phyloP scores from a whole-genome alignment of 2,888 invertebrate genomes.

The Drosophila parthenogenetica region DNA sequence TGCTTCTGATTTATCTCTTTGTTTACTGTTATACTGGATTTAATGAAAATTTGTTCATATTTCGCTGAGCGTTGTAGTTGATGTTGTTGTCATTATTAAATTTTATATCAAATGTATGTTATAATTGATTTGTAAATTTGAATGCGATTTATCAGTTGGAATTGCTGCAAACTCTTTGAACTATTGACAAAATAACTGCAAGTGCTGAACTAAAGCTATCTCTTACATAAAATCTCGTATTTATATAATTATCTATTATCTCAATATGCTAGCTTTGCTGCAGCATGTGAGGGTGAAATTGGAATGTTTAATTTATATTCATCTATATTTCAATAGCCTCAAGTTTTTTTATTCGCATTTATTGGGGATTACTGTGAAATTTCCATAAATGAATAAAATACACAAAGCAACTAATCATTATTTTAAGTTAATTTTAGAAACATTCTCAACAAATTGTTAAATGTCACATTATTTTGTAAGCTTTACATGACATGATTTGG shows the following conservation, averaged over 20 bases:
- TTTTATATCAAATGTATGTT: slow-evolving; percentile 27
- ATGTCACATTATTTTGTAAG: slow-evolving; percentile 5
- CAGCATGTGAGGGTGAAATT: neutral
- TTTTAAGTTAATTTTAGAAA: slow-evolving; percentile 3
- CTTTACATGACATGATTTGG: slow-evolving; percentile 8
- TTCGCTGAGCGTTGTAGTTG: slow-evolving; percentile 4
- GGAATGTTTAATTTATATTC: neutral
- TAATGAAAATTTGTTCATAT: slow-evolving; percentile 40
- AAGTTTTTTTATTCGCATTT: slow-evolving; percentile 1
- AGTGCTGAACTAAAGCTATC: neutral
- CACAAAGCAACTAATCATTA: neutral
- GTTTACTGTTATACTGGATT: slow-evolving; percentile 32
- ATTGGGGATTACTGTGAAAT: neutral
- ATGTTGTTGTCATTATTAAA: slow-evolving; percentile 17
- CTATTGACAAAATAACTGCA: neutral
- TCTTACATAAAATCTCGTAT: neutral
- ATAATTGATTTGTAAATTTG: slow-evolving; percentile 41
- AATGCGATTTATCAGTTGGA: slow-evolving; percentile 10
- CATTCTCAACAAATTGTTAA: slow-evolving; percentile 12
- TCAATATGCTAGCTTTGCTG: neutral
- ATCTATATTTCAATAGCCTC: neutral
- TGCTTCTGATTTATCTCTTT: neutral
- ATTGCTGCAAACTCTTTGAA: neutral
- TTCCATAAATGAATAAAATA: slow-evolving; percentile 13
- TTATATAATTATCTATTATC: neutral